A percentile compares a stretch with the other conserved stretches of the same genome.
phyloP scores from a whole-genome alignment of 2,888 invertebrate genomes.

The Itoplectis maculator region DNA sequence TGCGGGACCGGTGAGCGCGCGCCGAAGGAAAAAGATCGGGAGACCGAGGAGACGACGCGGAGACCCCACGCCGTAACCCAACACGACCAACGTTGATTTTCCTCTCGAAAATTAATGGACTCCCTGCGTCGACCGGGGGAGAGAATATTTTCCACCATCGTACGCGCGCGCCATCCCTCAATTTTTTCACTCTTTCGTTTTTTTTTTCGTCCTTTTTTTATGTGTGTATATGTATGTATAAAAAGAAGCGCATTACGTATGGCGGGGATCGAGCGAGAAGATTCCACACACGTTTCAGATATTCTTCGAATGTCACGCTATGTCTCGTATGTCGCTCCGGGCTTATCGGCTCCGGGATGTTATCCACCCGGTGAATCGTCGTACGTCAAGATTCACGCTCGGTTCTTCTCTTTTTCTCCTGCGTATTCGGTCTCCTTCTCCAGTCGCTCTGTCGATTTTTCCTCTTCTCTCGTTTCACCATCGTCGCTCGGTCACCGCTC shows the following conservation, averaged over 20 bases:
- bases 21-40: conserved; percentile 38
- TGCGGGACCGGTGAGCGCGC: conserved; percentile 55
- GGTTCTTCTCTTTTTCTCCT: background rate
- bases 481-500: conserved; percentile 32
- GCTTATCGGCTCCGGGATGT: conserved; percentile 49
- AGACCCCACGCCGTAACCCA: conserved; percentile 73
- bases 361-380: conserved; percentile 56
- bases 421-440: conserved; percentile 2
- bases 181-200: conserved; percentile 37
- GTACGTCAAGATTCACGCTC: conserved; percentile 40
- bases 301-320: conserved; percentile 43
- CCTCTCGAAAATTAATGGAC: conserved; percentile 78
- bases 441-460: background rate
- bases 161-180: conserved; percentile 32
- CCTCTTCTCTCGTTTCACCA: conserved; percentile 25
- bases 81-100: conserved; percentile 77
- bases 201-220: conserved; percentile 7
- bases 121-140: conserved; percentile 60
- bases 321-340: conserved; percentile 25
- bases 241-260: conserved; percentile 33
- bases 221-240: too few relatives aligned
- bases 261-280: conserved; percentile 29
- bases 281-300: conserved; percentile 41
- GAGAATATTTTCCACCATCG: conserved; percentile 63
- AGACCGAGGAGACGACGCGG: conserved; percentile 34